Evolutionary conservation across 2,888 invertebrate genomes (phyloP).

Genomic region (Trachelus iudaicus): DNA sequence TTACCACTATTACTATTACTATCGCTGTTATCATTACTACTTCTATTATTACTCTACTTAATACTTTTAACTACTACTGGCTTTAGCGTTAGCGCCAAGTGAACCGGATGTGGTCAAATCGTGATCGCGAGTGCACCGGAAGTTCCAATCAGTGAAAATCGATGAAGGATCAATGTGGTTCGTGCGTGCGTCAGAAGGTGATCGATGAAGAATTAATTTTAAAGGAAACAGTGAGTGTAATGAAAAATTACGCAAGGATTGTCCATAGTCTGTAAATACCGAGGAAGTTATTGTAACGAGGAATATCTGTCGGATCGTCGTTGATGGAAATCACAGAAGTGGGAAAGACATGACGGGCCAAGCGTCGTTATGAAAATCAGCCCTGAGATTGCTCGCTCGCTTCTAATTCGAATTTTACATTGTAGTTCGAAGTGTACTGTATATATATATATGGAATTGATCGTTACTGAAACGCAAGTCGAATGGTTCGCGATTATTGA

Average conservation of each 20-base stretch:
- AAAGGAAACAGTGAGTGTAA: constrained; percentile 35
- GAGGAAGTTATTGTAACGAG: constrained; percentile 25
- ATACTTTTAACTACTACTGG: constrained; percentile 6
- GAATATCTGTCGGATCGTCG: constrained; percentile 24
- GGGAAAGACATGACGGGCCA: not conserved
- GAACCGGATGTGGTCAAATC: not conserved
- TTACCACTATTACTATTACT: constrained; percentile 30
- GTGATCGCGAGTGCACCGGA: not conserved
- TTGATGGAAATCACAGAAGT: not conserved
- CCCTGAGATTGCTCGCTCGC: not conserved
- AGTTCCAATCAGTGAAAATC: not conserved
- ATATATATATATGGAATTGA: not conserved
- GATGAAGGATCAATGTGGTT: not conserved
- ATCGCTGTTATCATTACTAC: constrained; percentile 43
- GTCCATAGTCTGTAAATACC: constrained; percentile 52
- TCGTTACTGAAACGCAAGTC: not conserved
- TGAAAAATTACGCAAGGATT: constrained; percentile 30
- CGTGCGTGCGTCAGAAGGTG: not conserved
- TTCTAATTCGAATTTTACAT: not conserved
- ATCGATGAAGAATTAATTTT: constrained; percentile 6
- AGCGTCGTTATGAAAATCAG: not conserved
- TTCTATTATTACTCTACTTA: constrained; percentile 32
- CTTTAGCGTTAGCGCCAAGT: constrained; percentile 4
- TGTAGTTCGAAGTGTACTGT: not conserved
- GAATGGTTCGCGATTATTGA: not conserved